Percentiles rank a stretch among this genome's conserved stretches.
phyloP scores from a whole-genome alignment of 2,888 invertebrate species.

The Muscina levida region DNA sequence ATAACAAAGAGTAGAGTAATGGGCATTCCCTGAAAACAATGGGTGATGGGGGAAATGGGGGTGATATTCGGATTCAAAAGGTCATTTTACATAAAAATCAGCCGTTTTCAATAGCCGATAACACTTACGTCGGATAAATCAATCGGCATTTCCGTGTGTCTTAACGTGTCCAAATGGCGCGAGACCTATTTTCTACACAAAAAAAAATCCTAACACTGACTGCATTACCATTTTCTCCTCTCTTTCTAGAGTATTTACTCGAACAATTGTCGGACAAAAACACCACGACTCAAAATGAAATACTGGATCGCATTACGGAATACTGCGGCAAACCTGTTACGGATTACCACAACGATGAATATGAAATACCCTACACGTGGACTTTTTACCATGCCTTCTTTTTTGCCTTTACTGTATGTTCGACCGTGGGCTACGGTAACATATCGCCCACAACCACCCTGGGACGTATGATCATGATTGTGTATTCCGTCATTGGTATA shows the following conservation, averaged over 20 bases:
- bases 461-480: conserved; percentile 91
- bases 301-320: conserved; percentile 82
- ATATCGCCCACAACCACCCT: conserved; percentile 90
- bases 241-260: conserved; percentile 74
- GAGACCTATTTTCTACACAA: too few species aligned
- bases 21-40: too few species aligned
- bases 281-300: conserved; percentile 72
- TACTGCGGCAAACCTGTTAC: conserved; percentile 89
- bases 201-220: too few species aligned
- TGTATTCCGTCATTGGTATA: conserved; percentile 90
- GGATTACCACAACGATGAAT: conserved; percentile 83
- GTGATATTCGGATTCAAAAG: too few species aligned
- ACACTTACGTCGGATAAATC: too few species aligned
- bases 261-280: conserved; percentile 75
- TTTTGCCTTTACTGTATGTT: conserved; percentile 94
- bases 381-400: conserved; percentile 95
- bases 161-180: too few species aligned
- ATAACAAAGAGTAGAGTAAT: too few species aligned
- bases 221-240: too few species aligned
- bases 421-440: conserved; percentile 96
- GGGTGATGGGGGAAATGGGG: too few species aligned
- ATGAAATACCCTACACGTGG: conserved; percentile 86
- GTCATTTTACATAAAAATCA: too few species aligned
- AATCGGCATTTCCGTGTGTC: too few species aligned
- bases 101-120: too few species aligned